These are phyloP conservation scores for Cylas formicarius DNA, from an alignment of 1,140 invertebrate species.

Conservation along the genomic window DNA sequence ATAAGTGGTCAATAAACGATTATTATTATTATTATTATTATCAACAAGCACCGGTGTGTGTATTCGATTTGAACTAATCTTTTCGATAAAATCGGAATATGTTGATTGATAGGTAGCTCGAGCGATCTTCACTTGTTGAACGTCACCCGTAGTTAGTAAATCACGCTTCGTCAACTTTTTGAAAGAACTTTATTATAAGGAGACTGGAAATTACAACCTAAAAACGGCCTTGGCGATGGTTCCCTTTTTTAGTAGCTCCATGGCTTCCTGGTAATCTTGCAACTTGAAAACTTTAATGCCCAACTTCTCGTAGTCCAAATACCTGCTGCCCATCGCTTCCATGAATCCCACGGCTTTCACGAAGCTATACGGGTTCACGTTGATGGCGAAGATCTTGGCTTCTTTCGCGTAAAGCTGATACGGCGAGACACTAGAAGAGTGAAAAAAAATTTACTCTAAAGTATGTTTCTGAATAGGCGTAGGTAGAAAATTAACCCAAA, in stretches of 20 bases:
- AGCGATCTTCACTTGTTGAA: no score
- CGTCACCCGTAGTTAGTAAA: no score
- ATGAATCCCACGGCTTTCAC: constrained; percentile 54
- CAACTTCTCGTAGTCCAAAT: constrained; percentile 56
- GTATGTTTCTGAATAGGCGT: no score
- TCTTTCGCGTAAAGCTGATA: constrained; percentile 57
- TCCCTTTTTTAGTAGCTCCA: constrained; percentile 51
- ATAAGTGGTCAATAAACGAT: no score
- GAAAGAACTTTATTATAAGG: no score
- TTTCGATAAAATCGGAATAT: no score
- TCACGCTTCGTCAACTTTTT: no score
- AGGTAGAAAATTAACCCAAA: no score
- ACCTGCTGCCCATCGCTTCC: constrained; percentile 52
- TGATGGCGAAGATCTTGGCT: constrained; percentile 54
- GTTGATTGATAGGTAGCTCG: no score
- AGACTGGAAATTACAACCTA: constrained; percentile 46
- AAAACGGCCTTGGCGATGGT: constrained; percentile 60
- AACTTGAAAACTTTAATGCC: constrained; percentile 55
- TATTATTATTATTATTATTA: no score
- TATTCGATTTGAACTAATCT: no score
- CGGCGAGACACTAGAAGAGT: constrained; percentile 50
- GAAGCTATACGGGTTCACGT: constrained; percentile 60
- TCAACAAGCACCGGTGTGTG: no score
- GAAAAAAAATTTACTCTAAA: constrained; percentile 2
- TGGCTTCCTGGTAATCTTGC: constrained; percentile 51